Evolutionary conservation across 2,797 vertebrate genomes (phyloP).

Genomic region (Sitta carolinensis): DNA sequence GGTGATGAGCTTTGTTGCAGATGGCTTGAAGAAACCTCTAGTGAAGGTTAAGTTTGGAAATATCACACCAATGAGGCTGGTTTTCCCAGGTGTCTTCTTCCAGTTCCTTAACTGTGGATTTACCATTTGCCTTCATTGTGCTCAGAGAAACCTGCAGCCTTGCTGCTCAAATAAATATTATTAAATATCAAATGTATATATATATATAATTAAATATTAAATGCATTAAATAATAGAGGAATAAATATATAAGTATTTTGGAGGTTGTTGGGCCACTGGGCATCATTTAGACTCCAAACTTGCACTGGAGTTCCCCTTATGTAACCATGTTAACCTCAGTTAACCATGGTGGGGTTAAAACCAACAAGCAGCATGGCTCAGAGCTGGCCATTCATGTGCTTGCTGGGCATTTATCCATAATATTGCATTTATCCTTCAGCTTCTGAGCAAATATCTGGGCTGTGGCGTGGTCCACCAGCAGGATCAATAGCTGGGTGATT

Average conservation of each 20-base stretch:
- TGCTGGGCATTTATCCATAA: too few relatives aligned
- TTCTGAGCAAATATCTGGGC: background rate
- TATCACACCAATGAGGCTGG: fast-evolving
- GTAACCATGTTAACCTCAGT: too few relatives aligned
- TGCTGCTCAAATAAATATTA: background rate
- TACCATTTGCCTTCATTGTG: background rate
- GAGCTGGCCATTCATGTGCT: background rate
- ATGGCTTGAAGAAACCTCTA: background rate
- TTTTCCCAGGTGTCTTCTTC: background rate
- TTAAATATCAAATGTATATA: background rate
- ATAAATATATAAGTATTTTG: background rate
- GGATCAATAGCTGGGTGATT: background rate
- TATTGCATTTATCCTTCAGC: background rate
- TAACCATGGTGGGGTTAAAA: background rate
- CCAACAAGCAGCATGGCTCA: background rate
- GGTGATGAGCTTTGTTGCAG: background rate
- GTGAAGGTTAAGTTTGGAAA: background rate
- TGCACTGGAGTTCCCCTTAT: background rate
- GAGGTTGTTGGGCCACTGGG: background rate
- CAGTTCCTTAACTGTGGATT: background rate
- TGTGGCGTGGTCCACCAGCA: fast-evolving
- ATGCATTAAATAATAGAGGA: background rate
- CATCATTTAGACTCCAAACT: background rate
- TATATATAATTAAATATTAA: background rate
- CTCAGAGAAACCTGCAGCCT: background rate